Conservation (phyloP, 2,888 invertebrate species). For the Chelonus formosanus region DNA sequence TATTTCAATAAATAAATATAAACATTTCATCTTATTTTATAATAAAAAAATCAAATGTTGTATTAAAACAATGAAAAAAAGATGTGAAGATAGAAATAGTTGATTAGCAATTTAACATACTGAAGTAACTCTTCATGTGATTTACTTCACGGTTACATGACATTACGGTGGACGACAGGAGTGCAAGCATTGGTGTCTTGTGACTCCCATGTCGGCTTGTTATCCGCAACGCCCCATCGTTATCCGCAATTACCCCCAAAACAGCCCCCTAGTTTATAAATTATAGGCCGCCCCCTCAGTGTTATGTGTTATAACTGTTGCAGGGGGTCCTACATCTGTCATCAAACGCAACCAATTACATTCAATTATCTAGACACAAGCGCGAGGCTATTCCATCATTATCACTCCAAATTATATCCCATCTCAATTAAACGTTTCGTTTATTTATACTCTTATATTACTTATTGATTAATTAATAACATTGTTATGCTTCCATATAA, state of each 20-base stretch:
- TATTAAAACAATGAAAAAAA: no score
- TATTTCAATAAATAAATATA: no score
- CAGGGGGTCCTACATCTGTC: slow-evolving; percentile 56
- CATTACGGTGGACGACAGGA: slow-evolving; percentile 18
- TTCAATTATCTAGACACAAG: slow-evolving; percentile 52
- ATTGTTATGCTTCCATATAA: no score
- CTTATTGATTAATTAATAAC: no score
- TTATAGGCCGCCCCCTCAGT: slow-evolving; percentile 58
- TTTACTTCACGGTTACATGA: slow-evolving; percentile 35
- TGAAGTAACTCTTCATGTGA: slow-evolving; percentile 19
- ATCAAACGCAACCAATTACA: slow-evolving; percentile 60
- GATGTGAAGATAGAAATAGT: no score
- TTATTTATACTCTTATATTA: no score
- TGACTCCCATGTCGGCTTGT: slow-evolving; percentile 65
- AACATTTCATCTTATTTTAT: no score
- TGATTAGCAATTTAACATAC: no score
- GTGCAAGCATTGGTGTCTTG: slow-evolving; percentile 54
- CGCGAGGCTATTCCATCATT: slow-evolving; percentile 21
- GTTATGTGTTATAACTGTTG: slow-evolving; percentile 23
- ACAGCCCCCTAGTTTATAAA: slow-evolving; percentile 64
- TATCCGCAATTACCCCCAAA: slow-evolving; percentile 65
- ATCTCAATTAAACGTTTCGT: slow-evolving; percentile 14
- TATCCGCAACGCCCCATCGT: slow-evolving; percentile 64
- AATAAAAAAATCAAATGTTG: no score
- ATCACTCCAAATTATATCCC: slow-evolving; percentile 18